Evolutionary conservation across 2,888 invertebrate genomes (phyloP).

Genomic region (Habrosyne pyritoides): DNA sequence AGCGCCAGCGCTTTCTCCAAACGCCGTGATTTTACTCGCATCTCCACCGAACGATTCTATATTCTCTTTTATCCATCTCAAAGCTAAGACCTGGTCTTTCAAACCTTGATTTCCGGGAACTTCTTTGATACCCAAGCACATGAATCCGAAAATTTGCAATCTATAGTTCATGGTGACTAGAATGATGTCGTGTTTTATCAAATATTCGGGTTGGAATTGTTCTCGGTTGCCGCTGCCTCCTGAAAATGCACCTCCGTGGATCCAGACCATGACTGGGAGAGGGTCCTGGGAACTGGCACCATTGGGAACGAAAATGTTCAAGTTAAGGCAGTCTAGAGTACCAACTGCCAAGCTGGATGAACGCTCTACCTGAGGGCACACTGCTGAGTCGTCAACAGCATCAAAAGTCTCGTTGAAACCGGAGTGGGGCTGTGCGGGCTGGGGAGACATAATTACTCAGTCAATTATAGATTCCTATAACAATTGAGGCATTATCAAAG

Average conservation of each 20-base stretch:
- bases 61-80: constrained; percentile 46
- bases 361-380: constrained; percentile 32
- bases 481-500: no score
- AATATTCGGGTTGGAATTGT: no score
- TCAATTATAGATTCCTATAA: neutral
- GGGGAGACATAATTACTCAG: neutral
- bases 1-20: constrained; percentile 44
- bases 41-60: no score
- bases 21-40: constrained; percentile 33
- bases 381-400: constrained; percentile 25
- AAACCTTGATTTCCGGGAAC: constrained; percentile 51
- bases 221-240: neutral
- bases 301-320: constrained; percentile 15
- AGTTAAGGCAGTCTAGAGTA: constrained; percentile 76
- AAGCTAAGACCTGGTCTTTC: constrained; percentile 41
- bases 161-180: constrained; percentile 46
- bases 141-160: constrained; percentile 43
- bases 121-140: constrained; percentile 38
- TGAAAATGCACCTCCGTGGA: constrained; percentile 10
- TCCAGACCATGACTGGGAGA: constrained; percentile 12
- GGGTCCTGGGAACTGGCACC: neutral
- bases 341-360: constrained; percentile 45
- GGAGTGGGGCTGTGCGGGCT: no score
- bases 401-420: no score
- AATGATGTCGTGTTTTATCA: constrained; percentile 34